Evolutionary conservation across 2,888 invertebrate species (phyloP).

Genomic region (Acholoe squamosa): DNA sequence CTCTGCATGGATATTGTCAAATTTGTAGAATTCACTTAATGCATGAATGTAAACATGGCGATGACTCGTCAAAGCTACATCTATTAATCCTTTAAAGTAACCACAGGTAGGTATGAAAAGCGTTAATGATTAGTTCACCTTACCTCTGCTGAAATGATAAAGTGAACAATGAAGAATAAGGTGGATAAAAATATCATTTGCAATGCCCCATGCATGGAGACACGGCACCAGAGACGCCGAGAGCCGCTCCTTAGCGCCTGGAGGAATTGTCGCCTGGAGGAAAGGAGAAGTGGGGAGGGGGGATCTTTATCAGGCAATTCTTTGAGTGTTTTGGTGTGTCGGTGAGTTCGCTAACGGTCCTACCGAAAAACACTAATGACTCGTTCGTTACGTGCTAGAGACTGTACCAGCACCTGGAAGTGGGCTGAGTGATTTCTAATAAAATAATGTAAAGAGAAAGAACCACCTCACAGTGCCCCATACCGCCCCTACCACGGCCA

Average conservation of each 20-base stretch:
- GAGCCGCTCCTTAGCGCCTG: neutral
- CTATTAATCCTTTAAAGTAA: neutral
- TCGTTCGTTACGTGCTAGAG: slow-evolving; percentile 46
- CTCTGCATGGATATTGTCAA: too few species aligned
- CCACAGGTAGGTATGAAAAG: neutral
- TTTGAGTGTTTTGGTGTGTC: slow-evolving; percentile 1
- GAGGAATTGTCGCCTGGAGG: slow-evolving; percentile 7
- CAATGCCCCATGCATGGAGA: neutral
- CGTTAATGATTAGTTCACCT: neutral
- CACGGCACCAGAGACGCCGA: neutral
- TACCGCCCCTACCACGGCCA: neutral
- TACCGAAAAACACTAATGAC: slow-evolving; percentile 60
- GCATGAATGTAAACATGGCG: too few species aligned
- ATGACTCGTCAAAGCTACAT: neutral
- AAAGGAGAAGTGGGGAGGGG: neutral
- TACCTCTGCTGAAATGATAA: neutral
- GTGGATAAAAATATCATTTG: neutral
- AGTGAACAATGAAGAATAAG: neutral
- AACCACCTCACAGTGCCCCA: neutral
- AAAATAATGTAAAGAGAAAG: slow-evolving; percentile 54
- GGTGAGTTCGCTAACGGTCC: slow-evolving; percentile 31
- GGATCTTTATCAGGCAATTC: slow-evolving; percentile 37
- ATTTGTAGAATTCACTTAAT: neutral
- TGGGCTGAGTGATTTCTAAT: slow-evolving; percentile 31
- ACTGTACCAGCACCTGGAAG: neutral